Evolutionary conservation across 2,888 invertebrate genomes (phyloP).

Genomic region (Brachycybe producta): DNA sequence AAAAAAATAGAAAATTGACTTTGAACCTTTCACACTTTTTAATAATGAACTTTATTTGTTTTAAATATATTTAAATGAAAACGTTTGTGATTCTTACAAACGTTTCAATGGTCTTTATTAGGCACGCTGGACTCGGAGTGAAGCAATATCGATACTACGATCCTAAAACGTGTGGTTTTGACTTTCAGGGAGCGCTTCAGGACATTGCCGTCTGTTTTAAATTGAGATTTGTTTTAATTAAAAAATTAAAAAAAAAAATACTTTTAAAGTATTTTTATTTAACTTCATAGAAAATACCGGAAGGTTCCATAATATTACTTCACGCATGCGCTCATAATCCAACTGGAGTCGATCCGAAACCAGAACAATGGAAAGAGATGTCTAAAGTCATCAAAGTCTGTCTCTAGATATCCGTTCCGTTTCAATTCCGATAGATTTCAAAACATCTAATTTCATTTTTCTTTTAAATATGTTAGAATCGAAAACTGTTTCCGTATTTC

Average conservation of each 20-base stretch:
- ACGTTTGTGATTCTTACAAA: too few species aligned
- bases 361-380: constrained; percentile 79
- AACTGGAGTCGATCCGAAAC: constrained; percentile 81
- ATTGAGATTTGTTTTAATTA: neutral
- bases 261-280: too few species aligned
- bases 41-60: too few species aligned
- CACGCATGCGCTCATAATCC: constrained; percentile 99
- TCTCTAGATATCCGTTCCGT: neutral
- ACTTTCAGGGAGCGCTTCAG: constrained; percentile 74
- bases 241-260: too few species aligned
- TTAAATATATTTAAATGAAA: too few species aligned
- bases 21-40: too few species aligned
- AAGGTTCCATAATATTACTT: constrained; percentile 72
- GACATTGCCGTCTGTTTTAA: constrained; percentile 56
- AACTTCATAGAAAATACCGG: constrained; percentile 91
- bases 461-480: constrained; percentile 28
- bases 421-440: neutral
- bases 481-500: constrained; percentile 76
- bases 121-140: constrained; percentile 63
- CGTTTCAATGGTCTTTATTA: constrained; percentile 27
- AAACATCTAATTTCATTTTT: neutral
- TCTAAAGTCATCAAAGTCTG: constrained; percentile 64
- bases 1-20: too few species aligned
- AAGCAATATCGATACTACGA: constrained; percentile 91
- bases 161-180: constrained; percentile 81